Conservation (phyloP, 1,140 invertebrate genomes). For the Tetramorium alpestre region DNA sequence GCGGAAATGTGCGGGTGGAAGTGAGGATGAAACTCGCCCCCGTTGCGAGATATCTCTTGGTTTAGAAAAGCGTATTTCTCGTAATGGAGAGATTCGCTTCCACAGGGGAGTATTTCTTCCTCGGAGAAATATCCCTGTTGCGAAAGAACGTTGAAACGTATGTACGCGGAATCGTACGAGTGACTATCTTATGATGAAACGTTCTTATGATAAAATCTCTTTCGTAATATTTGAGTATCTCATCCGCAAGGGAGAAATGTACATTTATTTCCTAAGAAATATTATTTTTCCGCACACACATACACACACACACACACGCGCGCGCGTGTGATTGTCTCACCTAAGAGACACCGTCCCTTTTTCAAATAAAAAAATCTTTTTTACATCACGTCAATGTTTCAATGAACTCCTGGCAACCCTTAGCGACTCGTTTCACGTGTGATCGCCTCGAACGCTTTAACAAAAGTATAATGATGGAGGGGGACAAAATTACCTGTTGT, state of each 20-base stretch:
- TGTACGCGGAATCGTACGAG: neutral
- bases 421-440: neutral
- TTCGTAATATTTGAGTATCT: neutral
- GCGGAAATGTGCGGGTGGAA: neutral
- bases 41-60: neutral
- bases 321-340: too few relatives aligned
- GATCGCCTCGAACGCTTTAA: neutral
- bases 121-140: slow-evolving; percentile 10
- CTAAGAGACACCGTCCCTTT: neutral
- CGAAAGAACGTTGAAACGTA: neutral
- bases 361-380: neutral
- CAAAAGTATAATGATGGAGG: neutral
- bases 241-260: neutral
- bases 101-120: slow-evolving; percentile 3
- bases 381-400: neutral
- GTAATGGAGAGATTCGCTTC: neutral
- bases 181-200: neutral
- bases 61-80: neutral
- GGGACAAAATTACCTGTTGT: slow-evolving; percentile 72
- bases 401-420: neutral
- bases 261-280: neutral
- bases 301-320: too few relatives aligned
- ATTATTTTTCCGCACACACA: neutral
- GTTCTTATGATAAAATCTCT: neutral
- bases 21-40: too few relatives aligned